Conservation (phyloP, 2,888 invertebrate genomes). For the Sphaerophoria taeniata region DNA sequence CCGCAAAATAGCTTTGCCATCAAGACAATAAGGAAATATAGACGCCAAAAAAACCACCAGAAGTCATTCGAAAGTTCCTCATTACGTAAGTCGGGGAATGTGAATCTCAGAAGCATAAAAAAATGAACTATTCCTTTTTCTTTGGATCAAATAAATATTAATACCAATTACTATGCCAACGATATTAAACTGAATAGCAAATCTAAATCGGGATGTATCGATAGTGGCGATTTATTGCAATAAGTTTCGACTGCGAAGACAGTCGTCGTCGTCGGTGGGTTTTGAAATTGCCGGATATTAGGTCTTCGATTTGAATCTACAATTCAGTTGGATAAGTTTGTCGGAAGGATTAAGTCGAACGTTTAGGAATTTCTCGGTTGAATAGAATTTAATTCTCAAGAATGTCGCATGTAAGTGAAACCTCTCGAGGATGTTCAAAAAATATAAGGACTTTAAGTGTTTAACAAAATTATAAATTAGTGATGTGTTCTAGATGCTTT, state of each 20-base stretch:
- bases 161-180: conserved; percentile 72
- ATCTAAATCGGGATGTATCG: conserved; percentile 65
- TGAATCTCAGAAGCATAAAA: conserved; percentile 30
- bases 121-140: conserved; percentile 23
- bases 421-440: neutral
- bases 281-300: conserved; percentile 21
- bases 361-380: conserved; percentile 27
- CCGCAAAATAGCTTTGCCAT: conserved; percentile 44
- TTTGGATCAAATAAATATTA: conserved; percentile 43
- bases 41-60: conserved; percentile 4
- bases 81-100: conserved; percentile 64
- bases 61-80: conserved; percentile 27
- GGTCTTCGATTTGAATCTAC: neutral
- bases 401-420: conserved; percentile 67
- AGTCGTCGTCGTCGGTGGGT: neutral
- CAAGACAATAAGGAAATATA: conserved; percentile 28
- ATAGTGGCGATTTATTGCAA: conserved; percentile 46
- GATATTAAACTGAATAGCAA: conserved; percentile 28
- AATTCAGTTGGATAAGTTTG: conserved; percentile 55
- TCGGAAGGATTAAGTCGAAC: conserved; percentile 60
- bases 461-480: neutral
- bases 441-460: neutral
- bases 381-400: conserved; percentile 8
- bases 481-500: no score
- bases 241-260: conserved; percentile 12